Evolutionary conservation across 2,113 vertebrate species (phyloP).

Genomic region (Ptyas mucosa): DNA sequence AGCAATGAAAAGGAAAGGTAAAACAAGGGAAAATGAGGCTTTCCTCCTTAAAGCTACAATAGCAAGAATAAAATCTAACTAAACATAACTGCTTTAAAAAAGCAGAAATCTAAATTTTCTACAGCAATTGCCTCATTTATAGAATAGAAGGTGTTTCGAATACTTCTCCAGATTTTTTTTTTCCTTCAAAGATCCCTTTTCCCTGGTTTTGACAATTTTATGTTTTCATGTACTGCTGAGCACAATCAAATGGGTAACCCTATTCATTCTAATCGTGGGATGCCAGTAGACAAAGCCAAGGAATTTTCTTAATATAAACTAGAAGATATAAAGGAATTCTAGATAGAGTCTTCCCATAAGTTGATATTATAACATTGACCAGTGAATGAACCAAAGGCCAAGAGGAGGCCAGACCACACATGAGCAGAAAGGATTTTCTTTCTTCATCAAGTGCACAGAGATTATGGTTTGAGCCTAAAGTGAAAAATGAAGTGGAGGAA

Average conservation of each 20-base stretch:
- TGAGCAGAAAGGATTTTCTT: background rate
- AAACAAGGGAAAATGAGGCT: background rate
- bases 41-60: background rate
- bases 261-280: background rate
- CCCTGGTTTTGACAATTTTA: background rate
- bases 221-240: background rate
- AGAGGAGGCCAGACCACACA: background rate
- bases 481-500: background rate
- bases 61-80: background rate
- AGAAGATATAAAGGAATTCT: background rate
- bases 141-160: background rate
- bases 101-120: background rate
- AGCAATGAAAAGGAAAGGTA: background rate
- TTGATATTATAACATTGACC: background rate
- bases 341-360: background rate
- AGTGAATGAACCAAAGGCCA: background rate
- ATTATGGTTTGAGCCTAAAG: background rate
- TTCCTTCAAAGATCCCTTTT: background rate
- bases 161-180: background rate
- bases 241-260: background rate
- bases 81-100: background rate
- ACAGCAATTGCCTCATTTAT: background rate
- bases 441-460: background rate
- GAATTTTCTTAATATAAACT: background rate
- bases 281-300: background rate